Base-by-base conservation (phyloP, 1,140 invertebrate genomes). In the Lysiphlebus fabarum region DNA sequence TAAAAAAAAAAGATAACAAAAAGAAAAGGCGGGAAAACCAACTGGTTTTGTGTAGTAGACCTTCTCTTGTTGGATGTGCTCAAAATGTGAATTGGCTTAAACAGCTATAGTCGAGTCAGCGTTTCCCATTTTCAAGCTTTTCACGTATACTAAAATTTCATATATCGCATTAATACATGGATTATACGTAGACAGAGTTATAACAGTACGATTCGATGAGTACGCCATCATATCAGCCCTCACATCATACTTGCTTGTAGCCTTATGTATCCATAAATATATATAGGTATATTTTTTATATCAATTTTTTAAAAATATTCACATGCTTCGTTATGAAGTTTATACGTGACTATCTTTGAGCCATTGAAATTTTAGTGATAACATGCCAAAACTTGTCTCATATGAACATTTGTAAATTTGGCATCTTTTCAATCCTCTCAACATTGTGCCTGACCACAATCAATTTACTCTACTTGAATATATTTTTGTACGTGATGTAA, bases 111-210 rank as follows among this genome's bases (percentile, higher is more conserved):
- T 54, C 42, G 56, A 66, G 65, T 68, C 67, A 68, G 62, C 64
- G 53, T 40, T 58, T 53, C 56, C 63, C 62, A 64, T 62, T 65
- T 62, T 59, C 37, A 65, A 58, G 64, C 62, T 62, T 56, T 53
- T 65, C 63, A 64, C 66, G 65, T 67, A 56, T 61, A 54, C 37
- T 42, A 57, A 65, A 67, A 66, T 70, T 67, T 65, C 63, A 66
- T 67, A 65, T 64, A 68, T 67, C 70, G 63, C 64, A 65, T 67
- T 71, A 72, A 69, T 53, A 62, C 54, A 50, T 53, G 59, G 61
- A 62, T 62, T 58, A 62, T 43, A 64, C 59, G 50, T 55, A 63
- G 65, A 64, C 48, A 55, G 60, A 62, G 62, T 67, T 62, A 65
- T 65, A 62, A 54, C 55, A 55, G 56, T 2, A 37, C 55, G 40